Base-by-base conservation (phyloP, 2,888 invertebrate species). In the Anthrax anthrax region DNA sequence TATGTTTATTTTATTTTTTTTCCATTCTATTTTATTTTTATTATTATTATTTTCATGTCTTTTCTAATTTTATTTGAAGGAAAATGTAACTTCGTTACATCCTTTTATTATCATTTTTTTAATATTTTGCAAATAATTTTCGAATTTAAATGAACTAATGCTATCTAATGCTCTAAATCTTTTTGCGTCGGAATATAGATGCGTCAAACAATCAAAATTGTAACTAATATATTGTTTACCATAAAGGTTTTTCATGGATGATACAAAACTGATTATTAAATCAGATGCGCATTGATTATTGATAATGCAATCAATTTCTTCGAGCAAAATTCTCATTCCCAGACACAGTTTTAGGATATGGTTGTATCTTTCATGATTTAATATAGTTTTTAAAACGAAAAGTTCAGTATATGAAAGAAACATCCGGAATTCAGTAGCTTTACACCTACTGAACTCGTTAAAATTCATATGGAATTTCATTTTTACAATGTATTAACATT, bases 261-360 rank as follows among this genome's bases (percentile, higher is more conserved):
- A n/a, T n/a, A 34, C 13, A 34, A 34, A 34, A 14, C 34, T 34
- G 3, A 10, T 12, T 34, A 34, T 10, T 14, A 34, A n/a, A 34
- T n/a, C 23, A 27, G 2, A 27, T 27, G 23, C 23, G 2, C 23
- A 27, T 27, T 27, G 23, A 34, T 34, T 34, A 34, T 34, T 34
- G 9, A 14, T 3, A 12, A 34, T 2, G 12, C n/a, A 34, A 34
- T 34, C 42, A 23, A 32, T 27, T 42, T 42, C 14, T 19, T 42
- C 32, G 4, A 42, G 19, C 9, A 52, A 19, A 40, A 51, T 47
- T 19, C 47, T 27, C 18, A 52, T 51, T 18, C 38, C 51, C 39
- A 42, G 19, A 43, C 50, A 47, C 16, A 56, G 37, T n/a, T 43
- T 39, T 40, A 54, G 36, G 44, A 54, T 53, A 50, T 55, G 51